phyloP scores from a whole-genome alignment of 35 echinoderm and acorn worm species.

The Heliocidaris tuberculata region DNA sequence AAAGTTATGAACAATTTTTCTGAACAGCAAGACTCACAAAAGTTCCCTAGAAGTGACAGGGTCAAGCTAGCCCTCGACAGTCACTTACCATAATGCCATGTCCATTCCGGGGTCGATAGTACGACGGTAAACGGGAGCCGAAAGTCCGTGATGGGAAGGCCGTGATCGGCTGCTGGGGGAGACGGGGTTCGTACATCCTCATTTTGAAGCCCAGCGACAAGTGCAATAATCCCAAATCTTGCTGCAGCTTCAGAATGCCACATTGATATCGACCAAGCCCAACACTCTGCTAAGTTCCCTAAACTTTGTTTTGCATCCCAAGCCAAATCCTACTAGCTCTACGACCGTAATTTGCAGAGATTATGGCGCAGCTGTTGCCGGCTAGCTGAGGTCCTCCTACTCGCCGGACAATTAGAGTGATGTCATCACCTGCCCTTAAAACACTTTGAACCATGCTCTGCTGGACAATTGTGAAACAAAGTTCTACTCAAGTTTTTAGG shows the following conservation, averaged over 20 bases:
- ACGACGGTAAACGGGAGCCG: not conserved
- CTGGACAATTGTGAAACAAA: not conserved
- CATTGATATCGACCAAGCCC: not conserved
- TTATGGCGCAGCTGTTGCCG: not conserved
- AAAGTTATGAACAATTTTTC: not conserved
- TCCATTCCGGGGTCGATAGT: not conserved
- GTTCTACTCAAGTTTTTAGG: not conserved
- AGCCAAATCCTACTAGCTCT: conserved; percentile 7
- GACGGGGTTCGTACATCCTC: not conserved
- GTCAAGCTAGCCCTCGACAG: not conserved
- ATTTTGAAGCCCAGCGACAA: not conserved
- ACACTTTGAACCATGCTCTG: not conserved
- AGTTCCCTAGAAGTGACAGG: not conserved
- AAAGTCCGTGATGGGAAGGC: not conserved
- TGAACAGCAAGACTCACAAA: not conserved
- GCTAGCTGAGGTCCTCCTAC: not conserved
- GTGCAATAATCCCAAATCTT: not conserved
- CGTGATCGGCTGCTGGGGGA: not conserved
- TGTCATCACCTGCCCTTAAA: not conserved
- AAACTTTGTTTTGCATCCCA: not conserved
- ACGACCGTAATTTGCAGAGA: not conserved
- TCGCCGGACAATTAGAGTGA: not conserved
- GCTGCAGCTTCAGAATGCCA: not conserved
- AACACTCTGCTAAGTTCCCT: not conserved
- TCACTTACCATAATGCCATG: not conserved